Base-by-base conservation (phyloP, 2,113 vertebrate genomes). In the Hystrix brachyura region DNA sequence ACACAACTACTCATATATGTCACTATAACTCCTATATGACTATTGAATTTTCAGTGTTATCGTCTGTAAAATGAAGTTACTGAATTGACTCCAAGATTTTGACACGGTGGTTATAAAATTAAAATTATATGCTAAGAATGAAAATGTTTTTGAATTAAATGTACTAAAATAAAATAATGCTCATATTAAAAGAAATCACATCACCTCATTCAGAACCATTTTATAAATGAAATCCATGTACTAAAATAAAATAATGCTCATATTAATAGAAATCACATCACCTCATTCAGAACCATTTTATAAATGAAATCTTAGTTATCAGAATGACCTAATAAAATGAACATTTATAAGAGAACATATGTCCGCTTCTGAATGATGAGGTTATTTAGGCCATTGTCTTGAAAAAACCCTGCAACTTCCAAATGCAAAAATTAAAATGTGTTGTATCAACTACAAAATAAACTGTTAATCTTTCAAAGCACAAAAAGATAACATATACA, bases 181-280 rank as follows among this genome's bases (percentile, higher is more conserved):
- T 53, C 84, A 25, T 80, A 85, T 84, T 71, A 57, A 89, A 53
- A 94, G 19, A 96, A 94, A 87, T 87, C 21, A 87, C 5, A 60
- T 72, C 12, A 90, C 64, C 7, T 38, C 27, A 94, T 74, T 94
- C 48, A 60, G 80, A 79, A 90, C 12, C 0, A 79, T 97, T 90
- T 95, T 85, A 78, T 87, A 83, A 95, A 74, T 51, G 11, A 92
- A 94, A 48, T 78, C 17, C 0, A 84, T 23, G 60, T 62, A 27
- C 1, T 55, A 87, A 94, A 72, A 59, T 78, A 55, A 79, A 72
- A 59, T 78, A 55, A 79, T 69, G 10, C 3, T 53, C 84, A 25
- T 80, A 85, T 84, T 71, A 57, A 89, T 59, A 94, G 19, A 96
- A 94, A 87, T 87, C 21, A 87, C 5, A 60, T 72, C 12, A 90